A percentile compares a stretch with the other conserved stretches of the same genome.
Evolutionary conservation across 1,140 invertebrate genomes (phyloP).

Genomic region (Brachionus angularis): DNA sequence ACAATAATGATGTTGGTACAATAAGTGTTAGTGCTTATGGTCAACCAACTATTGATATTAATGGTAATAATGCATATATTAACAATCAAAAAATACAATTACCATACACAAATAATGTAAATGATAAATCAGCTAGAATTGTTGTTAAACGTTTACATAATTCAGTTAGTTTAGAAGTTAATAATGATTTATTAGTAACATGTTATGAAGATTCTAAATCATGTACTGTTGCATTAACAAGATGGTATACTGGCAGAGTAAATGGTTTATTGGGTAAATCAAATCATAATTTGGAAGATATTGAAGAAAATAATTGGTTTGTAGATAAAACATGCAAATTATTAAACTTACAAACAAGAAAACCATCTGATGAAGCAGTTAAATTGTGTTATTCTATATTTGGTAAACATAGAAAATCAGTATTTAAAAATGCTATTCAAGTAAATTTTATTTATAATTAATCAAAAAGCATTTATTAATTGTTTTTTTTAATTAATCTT

Average conservation of each 20-base stretch:
- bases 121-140: constrained; percentile 1
- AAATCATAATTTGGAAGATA: background rate
- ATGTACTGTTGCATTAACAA: constrained; percentile 33
- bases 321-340: constrained; percentile 13
- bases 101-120: background rate
- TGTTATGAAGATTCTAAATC: constrained; percentile 40
- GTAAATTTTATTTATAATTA: background rate
- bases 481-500: background rate
- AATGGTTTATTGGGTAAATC: constrained; percentile 32
- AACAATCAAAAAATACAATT: background rate
- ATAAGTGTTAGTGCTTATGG: constrained; percentile 20
- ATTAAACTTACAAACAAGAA: background rate
- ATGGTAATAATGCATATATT: background rate
- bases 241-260: constrained; percentile 40
- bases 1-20: background rate
- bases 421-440: constrained; percentile 23
- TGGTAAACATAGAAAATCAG: constrained; percentile 1
- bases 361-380: constrained; percentile 25
- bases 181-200: constrained; percentile 26
- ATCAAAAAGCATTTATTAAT: background rate
- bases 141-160: background rate
- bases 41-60: background rate
- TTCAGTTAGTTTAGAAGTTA: background rate
- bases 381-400: constrained; percentile 25
- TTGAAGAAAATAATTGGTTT: constrained; percentile 18